Percentiles rank a stretch among this genome's conserved stretches.
Conservation (phyloP, 2,797 vertebrate species). For the Holocentrus rufus region DNA sequence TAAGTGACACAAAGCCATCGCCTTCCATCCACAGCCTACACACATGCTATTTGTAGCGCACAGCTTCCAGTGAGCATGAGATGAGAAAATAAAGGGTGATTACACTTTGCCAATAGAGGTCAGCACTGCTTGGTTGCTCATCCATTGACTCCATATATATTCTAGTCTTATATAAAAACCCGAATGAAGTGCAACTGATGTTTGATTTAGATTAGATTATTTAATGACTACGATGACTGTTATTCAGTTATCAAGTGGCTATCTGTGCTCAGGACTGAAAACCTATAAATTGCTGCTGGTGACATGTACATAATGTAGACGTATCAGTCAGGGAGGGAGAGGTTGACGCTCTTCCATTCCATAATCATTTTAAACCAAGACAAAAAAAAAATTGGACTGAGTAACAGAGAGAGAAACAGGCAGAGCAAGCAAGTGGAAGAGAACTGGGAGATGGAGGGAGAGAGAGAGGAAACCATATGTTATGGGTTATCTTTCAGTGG, state of each 20-base stretch:
- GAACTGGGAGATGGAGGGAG: not conserved
- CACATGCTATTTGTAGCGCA: not conserved
- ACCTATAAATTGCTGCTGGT: not conserved
- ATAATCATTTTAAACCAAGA: not conserved
- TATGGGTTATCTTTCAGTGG: conserved; percentile 5
- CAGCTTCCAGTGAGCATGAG: not conserved
- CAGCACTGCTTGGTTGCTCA: conserved; percentile 5
- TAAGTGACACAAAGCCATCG: conserved; percentile 5
- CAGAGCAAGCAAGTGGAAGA: not conserved
- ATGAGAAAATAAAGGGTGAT: conserved; percentile 17
- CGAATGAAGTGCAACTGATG: not conserved
- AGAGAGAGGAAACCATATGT: not conserved
- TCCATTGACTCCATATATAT: too few relatives aligned
- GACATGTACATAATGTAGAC: not conserved
- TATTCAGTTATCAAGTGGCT: not conserved
- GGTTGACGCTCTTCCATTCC: not conserved
- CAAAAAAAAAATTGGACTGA: not conserved
- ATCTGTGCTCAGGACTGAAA: not conserved
- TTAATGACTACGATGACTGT: not conserved
- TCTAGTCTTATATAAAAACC: not conserved
- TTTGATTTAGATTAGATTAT: not conserved
- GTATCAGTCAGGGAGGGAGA: not conserved
- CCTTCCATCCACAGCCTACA: conserved; percentile 3
- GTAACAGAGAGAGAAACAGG: not conserved
- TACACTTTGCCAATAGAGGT: conserved; percentile 6